Conservation (phyloP, 2,888 invertebrate genomes). For the Dryadula phaetusa region DNA sequence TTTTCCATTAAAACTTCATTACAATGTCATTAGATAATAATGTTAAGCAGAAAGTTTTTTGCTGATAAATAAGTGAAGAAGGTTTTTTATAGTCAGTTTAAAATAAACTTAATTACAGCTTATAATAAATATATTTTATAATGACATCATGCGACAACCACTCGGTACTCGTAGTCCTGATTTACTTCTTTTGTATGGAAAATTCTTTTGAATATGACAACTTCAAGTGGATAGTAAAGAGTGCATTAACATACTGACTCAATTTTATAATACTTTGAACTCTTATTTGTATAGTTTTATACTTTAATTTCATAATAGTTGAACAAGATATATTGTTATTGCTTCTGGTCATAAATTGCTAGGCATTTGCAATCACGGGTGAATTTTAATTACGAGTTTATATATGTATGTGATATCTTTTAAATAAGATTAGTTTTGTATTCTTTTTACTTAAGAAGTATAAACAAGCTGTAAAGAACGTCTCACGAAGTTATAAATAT, state of each 20-base stretch:
- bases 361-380: not conserved
- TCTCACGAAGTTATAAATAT: constrained; percentile 6
- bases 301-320: not conserved
- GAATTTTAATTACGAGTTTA: not conserved
- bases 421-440: not conserved
- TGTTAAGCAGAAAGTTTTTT: constrained; percentile 32
- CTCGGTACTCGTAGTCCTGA: not conserved
- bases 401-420: not conserved
- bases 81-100: not conserved
- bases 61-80: not conserved
- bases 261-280: not conserved
- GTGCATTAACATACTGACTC: not conserved
- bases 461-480: constrained; percentile 1
- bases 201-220: not conserved
- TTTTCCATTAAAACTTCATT: constrained; percentile 41
- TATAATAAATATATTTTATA: constrained; percentile 8
- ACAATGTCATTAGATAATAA: constrained; percentile 23
- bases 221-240: not conserved
- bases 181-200: not conserved
- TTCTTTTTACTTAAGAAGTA: not conserved
- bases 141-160: not conserved
- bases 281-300: not conserved
- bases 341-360: not conserved
- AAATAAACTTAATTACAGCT: constrained; percentile 1
- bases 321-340: not conserved